Evolutionary conservation across 1,140 invertebrate genomes (phyloP).

Genomic region (Druon quercuslanigerum): DNA sequence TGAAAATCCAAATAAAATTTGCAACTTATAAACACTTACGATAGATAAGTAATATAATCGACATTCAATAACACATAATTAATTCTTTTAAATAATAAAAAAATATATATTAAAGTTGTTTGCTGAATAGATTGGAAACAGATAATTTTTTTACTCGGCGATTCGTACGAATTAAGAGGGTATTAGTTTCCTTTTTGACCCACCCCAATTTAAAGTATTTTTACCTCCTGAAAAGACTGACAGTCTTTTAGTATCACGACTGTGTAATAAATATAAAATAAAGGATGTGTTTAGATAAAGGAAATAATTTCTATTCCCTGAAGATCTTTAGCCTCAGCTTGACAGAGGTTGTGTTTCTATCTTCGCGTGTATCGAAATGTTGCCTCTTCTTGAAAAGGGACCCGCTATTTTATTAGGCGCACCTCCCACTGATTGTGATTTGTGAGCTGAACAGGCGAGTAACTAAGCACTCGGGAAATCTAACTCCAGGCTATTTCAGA

Average conservation of each 20-base stretch:
- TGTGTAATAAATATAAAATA: background rate
- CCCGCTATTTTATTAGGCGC: background rate
- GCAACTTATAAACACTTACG: too few species aligned
- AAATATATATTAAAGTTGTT: too few species aligned
- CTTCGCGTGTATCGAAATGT: background rate
- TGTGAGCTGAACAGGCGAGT: background rate
- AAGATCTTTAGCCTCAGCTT: background rate
- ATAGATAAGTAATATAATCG: too few species aligned
- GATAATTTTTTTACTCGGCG: too few species aligned
- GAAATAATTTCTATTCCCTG: constrained; percentile 1
- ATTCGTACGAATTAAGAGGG: too few species aligned
- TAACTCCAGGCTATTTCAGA: too few species aligned
- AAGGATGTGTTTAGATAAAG: constrained; percentile 2
- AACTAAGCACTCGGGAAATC: background rate
- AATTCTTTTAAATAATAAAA: too few species aligned
- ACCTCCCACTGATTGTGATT: constrained; percentile 12
- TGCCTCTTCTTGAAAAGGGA: background rate
- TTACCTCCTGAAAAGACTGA: background rate
- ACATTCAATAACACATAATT: too few species aligned
- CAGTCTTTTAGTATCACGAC: background rate
- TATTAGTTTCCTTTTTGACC: too few species aligned
- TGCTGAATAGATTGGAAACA: too few species aligned
- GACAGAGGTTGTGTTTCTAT: background rate
- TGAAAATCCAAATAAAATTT: too few species aligned
- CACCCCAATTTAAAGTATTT: background rate